A percentile compares a stretch with the other conserved stretches of the same genome.
phyloP scores from a whole-genome alignment of 2,113 vertebrate species.

The Pao palembangensis region DNA sequence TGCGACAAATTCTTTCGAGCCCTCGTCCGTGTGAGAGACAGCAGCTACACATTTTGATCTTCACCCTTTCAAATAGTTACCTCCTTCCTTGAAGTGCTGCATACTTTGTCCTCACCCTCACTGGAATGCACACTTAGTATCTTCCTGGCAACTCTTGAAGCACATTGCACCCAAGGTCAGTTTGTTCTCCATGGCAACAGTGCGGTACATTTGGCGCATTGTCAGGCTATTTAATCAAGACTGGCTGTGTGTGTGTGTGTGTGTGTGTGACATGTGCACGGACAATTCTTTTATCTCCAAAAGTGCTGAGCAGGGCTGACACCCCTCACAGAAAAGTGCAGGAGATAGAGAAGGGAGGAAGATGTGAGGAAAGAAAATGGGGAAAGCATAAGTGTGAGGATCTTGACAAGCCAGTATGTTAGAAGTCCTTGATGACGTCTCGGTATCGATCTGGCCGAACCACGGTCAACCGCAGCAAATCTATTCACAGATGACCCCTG shows the following conservation, averaged over 20 bases:
- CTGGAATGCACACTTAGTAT: constrained; percentile 30
- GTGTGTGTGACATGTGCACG: constrained; percentile 52
- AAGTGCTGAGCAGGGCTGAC: constrained; percentile 60
- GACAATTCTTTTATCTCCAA: constrained; percentile 61
- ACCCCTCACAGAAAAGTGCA: constrained; percentile 37
- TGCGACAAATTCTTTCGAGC: background rate
- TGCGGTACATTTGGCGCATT: constrained; percentile 63
- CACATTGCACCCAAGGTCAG: constrained; percentile 65
- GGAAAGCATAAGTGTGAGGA: constrained; percentile 15
- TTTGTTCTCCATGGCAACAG: constrained; percentile 70
- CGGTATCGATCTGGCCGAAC: constrained; percentile 61
- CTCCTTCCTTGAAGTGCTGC: constrained; percentile 50
- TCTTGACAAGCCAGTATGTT: constrained; percentile 9
- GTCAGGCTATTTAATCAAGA: constrained; percentile 71
- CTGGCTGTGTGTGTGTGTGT: constrained; percentile 11
- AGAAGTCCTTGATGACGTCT: constrained; percentile 62
- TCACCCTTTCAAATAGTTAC: constrained; percentile 36
- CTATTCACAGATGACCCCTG: constrained; percentile 58
- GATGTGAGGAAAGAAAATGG: constrained; percentile 20
- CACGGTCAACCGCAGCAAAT: constrained; percentile 55
- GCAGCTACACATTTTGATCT: constrained; percentile 25
- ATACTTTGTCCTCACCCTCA: constrained; percentile 49
- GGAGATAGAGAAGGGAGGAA: constrained; percentile 22
- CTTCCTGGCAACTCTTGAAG: constrained; percentile 57
- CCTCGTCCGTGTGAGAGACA: background rate